A percentile compares a stretch with the other conserved stretches of the same genome.
These are phyloP conservation scores for Hucho hucho DNA, from an alignment of 2,113 vertebrate species.

Conservation along the genomic window DNA sequence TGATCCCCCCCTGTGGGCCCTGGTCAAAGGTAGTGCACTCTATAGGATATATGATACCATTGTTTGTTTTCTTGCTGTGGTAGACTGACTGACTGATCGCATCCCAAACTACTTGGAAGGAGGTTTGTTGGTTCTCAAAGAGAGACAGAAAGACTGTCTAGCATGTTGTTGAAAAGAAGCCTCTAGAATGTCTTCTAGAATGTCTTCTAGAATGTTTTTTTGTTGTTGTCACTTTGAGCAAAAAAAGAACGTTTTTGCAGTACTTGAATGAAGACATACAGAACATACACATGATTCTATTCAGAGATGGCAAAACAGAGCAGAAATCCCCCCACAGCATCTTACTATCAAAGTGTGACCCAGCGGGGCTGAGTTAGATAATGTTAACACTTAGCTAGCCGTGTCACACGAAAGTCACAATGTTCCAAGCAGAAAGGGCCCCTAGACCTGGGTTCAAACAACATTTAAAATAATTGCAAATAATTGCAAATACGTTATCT, in stretches of 20 bases:
- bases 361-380: constrained; percentile 42
- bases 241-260: constrained; percentile 65
- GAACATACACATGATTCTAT: constrained; percentile 42
- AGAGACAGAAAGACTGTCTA: constrained; percentile 74
- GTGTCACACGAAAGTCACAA: constrained; percentile 69
- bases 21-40: too few species aligned
- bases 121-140: constrained; percentile 54
- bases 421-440: constrained; percentile 55
- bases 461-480: too few species aligned
- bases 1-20: too few species aligned
- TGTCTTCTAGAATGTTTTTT: constrained; percentile 56
- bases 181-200: too few species aligned
- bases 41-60: too few species aligned
- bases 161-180: too few species aligned
- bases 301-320: constrained; percentile 56
- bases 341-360: constrained; percentile 48
- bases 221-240: constrained; percentile 64
- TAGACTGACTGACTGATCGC: constrained; percentile 66
- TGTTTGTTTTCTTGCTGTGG: constrained; percentile 73
- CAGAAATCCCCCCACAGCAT: constrained; percentile 56
- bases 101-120: constrained; percentile 70
- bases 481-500: too few species aligned
- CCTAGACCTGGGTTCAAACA: constrained; percentile 5
- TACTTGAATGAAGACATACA: constrained; percentile 77
- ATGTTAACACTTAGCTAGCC: constrained; percentile 41